Base-by-base conservation (phyloP, 2,888 invertebrate species). In the Aspidiotus destructor region DNA sequence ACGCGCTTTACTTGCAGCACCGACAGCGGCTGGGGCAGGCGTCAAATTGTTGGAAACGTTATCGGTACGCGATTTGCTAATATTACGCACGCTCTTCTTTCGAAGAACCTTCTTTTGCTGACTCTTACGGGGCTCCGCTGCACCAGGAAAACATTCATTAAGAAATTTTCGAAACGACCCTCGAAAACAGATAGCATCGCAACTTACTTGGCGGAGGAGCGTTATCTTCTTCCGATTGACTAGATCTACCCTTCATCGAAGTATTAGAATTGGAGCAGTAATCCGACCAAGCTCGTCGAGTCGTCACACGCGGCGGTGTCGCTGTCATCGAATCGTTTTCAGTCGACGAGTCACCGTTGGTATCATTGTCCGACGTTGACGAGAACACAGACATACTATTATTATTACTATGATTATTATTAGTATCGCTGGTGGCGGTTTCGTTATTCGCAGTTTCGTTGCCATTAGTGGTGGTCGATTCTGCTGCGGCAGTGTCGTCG, bases 261-360 rank as follows among this genome's bases (percentile, higher is more conserved):
- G 28, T 28, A 28, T 67, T 62, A 41, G 62, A 82, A 41, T 82
- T 82, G 62, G 79, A 80, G 75, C 84, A 85, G 82, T 84, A 86
- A 75, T 87, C 86, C 7, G 85, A 85, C 88, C 88, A 89, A 60
- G 87, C 86, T 72, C 85, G 81, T 17, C 88, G 80, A 8, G 88
- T 87, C 40, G 87, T 87, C 5, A 86, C 85, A 10, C 85, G 85
- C 73, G 80, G 82, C 71, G 80, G 79, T 41, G 60, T 60, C 28
- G 28, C 5, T 28, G 28, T 28, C 28, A 28, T 28, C 2, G 65
- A 70, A 13, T 60, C 70, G 44, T 70, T 70, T 17, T 70, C 70
- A n/a, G 69, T 54, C n/a, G 62, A 62, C 16, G 69, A 69, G 13
- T 61, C 68, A 17, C 57, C 42, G 13, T 16, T 16, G 0, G 48